Evolutionary conservation across 1,140 invertebrate species (phyloP), one percentile per base, ranked within the genome.

Genomic region (Musca domestica): DNA sequence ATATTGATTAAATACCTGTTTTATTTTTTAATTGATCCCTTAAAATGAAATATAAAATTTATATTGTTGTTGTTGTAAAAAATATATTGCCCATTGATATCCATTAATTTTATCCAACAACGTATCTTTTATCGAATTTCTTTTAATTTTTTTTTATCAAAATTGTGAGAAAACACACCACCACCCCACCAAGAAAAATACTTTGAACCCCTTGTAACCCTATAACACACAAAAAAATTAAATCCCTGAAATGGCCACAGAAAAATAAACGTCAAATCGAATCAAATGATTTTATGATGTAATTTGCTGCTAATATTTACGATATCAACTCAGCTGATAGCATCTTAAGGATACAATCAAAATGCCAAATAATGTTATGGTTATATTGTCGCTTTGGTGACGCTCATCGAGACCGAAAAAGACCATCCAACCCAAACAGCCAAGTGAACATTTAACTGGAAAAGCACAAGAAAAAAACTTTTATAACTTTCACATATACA

Each of bases 261-360:
- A 48, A 73, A 76, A 78, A 78, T 78, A 78, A 78, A 78, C 76
- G 76, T 78, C 76, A 78, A 78, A 78, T 78, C 76, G 76, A 78
- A 78, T 78, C 76, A 78, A 78, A 78, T 78, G 76, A 78, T 78
- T 78, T 78, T 78, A 78, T 78, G 76, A 78, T 76, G 76, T 78
- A 76, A 78, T 78, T 78, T 78, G 76, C 56, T 74, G 74, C 76
- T 78, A 78, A 78, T 78, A 78, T 78, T 78, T 78, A 78, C 76
- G 76, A 78, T 78, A 78, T 78, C 34, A 41, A 41, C 34, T 41
- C 34, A 41, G 12, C 34, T 41, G 78, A 78, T 74, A 78, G 74
- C 76, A 78, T 71, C 76, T 78, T 78, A 78, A 78, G 71, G 74
- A 76, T 72, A 72, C 47, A 74, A 76, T 41, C 76, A 78, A 78